phyloP scores from a whole-genome alignment of 1,140 invertebrate species.

The Drosophila trapezifrons region DNA sequence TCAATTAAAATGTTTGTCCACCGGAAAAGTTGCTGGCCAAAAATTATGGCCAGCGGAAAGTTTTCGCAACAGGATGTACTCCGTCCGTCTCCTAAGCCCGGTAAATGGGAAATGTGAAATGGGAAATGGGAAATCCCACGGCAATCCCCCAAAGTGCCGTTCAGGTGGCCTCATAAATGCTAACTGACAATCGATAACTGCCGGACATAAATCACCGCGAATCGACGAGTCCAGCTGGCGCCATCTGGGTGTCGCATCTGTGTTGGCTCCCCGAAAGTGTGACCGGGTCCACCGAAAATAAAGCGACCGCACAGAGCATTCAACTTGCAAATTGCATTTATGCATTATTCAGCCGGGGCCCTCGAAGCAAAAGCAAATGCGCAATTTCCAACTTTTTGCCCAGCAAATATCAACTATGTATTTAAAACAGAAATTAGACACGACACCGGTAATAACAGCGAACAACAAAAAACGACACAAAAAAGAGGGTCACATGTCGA shows the following conservation, averaged over 20 bases:
- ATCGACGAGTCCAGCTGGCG: constrained; percentile 30
- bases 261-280: constrained; percentile 13
- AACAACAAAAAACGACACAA: not conserved
- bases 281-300: constrained; percentile 31
- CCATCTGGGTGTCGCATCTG: constrained; percentile 24
- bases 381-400: constrained; percentile 67
- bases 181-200: constrained; percentile 48
- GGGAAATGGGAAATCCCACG: constrained; percentile 13
- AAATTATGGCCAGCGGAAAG: constrained; percentile 30
- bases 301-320: constrained; percentile 42
- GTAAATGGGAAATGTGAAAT: constrained; percentile 18
- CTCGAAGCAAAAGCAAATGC: constrained; percentile 37
- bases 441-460: constrained; percentile 56
- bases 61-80: constrained; percentile 19
- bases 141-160: constrained; percentile 41
- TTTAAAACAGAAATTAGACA: constrained; percentile 79
- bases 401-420: constrained; percentile 72
- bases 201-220: constrained; percentile 21
- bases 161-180: constrained; percentile 48
- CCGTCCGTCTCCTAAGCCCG: constrained; percentile 15
- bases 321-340: constrained; percentile 50
- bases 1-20: constrained; percentile 40
- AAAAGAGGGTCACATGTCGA: constrained; percentile 1
- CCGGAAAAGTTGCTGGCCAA: constrained; percentile 20
- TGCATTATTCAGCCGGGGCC: constrained; percentile 57